A percentile compares a stretch with the other conserved stretches of the same genome.
These are phyloP conservation scores for Apamea epomidion DNA, from an alignment of 2,888 invertebrate species.

Conservation along the genomic window DNA sequence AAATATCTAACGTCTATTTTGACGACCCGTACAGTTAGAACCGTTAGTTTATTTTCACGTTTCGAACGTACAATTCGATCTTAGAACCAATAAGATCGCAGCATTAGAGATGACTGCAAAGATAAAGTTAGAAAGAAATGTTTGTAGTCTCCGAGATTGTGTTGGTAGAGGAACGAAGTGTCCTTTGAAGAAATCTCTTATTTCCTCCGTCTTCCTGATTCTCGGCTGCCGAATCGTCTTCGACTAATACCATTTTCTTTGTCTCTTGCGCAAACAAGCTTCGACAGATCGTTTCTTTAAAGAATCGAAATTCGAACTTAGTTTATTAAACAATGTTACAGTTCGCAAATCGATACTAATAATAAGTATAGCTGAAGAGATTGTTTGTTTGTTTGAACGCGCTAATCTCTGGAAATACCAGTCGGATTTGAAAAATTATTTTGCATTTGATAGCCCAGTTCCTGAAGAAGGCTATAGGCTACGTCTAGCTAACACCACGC, in stretches of 20 bases:
- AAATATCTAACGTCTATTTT: conserved; percentile 6
- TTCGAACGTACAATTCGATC: conserved; percentile 24
- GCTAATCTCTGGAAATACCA: too few relatives aligned
- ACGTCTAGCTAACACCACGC: too few relatives aligned
- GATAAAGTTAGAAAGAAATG: conserved; percentile 50
- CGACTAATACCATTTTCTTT: conserved; percentile 39
- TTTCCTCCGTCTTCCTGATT: conserved; percentile 6
- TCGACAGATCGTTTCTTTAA: conserved; percentile 28
- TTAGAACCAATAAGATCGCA: conserved; percentile 27
- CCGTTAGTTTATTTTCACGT: conserved; percentile 34
- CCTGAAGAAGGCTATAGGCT: too few relatives aligned
- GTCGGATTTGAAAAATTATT: too few relatives aligned
- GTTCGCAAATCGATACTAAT: not conserved
- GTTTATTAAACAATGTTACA: conserved; percentile 1
- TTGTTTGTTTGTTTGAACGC: too few relatives aligned
- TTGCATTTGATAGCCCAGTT: too few relatives aligned
- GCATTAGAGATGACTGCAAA: conserved; percentile 38
- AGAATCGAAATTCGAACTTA: conserved; percentile 30
- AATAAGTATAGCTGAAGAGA: too few relatives aligned
- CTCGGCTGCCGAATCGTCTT: not conserved
- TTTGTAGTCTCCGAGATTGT: conserved; percentile 31
- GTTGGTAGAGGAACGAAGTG: conserved; percentile 40
- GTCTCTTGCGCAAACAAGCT: conserved; percentile 25
- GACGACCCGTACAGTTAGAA: conserved; percentile 12
- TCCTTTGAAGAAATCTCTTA: conserved; percentile 59